These are phyloP conservation scores for Conus betulinus DNA, from an alignment of 1,140 invertebrate species.

Conservation along the genomic window DNA sequence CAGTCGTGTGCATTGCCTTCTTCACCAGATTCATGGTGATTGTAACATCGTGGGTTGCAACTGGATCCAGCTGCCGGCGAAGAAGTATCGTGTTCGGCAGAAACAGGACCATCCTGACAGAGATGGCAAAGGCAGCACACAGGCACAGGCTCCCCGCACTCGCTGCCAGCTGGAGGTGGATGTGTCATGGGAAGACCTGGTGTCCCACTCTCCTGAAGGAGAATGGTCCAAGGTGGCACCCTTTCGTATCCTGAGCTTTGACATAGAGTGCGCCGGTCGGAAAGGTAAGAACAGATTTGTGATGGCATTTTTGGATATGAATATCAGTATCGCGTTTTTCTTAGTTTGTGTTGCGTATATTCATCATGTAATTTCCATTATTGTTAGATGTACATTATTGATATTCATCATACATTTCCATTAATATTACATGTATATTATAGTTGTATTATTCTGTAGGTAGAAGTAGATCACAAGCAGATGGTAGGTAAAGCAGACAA, in stretches of 20 bases:
- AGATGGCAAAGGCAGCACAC: slow-evolving; percentile 41
- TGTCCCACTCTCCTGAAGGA: slow-evolving; percentile 91
- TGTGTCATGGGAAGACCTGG: slow-evolving; percentile 92
- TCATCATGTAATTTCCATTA: no score
- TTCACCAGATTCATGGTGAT: slow-evolving; percentile 93
- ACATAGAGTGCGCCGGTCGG: slow-evolving; percentile 99
- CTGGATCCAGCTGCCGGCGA: slow-evolving; percentile 94
- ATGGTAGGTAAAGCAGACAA: no score
- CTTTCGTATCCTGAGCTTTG: slow-evolving; percentile 97
- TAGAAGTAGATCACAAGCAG: no score
- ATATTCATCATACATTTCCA: no score
- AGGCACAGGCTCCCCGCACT: slow-evolving; percentile 74
- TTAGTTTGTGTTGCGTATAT: no score
- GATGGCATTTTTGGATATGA: not conserved
- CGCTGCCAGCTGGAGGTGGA: slow-evolving; percentile 98
- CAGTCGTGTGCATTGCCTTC: no score
- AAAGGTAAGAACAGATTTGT: slow-evolving; percentile 89
- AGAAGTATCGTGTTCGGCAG: slow-evolving; percentile 82
- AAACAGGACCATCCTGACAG: slow-evolving; percentile 36
- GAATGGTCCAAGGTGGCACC: slow-evolving; percentile 98
- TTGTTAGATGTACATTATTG: no score
- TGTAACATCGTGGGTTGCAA: slow-evolving; percentile 94
- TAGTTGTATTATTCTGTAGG: no score
- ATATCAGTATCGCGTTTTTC: no score
- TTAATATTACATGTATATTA: no score